Base-by-base conservation (phyloP, 2,113 vertebrate species). In the Onychostoma macrolepis region DNA sequence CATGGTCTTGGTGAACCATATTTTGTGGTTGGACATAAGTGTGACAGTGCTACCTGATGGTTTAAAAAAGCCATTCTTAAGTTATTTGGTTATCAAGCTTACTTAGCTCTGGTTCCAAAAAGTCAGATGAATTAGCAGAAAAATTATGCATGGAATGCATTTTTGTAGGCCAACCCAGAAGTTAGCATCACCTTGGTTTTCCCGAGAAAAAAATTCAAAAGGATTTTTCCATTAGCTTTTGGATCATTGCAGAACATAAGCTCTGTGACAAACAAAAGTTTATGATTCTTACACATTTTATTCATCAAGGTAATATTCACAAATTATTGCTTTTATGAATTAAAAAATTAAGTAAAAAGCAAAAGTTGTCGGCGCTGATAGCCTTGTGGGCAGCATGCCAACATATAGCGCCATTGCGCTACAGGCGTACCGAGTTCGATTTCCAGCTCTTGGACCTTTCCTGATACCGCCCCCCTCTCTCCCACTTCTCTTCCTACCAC, bases 41-140 rank as follows among this genome's bases (percentile, higher is more conserved):
- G 48, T 80, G 50, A 80, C 77, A 80, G 50, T 80, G 50, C 80
- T 81, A 43, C 13, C 21, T 41, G 21, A 13, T 58, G 28, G 21
- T 41, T 80, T 41, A 24, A 26, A 24, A 58, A 58, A 79, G 4
- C n/a, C 1, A 24, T 72, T 41, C 26, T 28, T 28, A 3, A 17
- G 2, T 41, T n/a, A 7, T 65, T 43, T 45, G 36, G 1, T 65
- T 28, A 45, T 79, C 17, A 80, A 4, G 28, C 15, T 78, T 19
- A 56, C 7, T 33, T 30, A 19, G 4, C 48, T 30, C 19, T 41
- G 69, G 4, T 17, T 26, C 1, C 43, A 33, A 56, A n/a, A 38
- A 9, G 6, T 36, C 30, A 38, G 21, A 33, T 38, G 53, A 7
- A 80, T 41, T 26, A 26, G 6, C 33, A 9, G 36, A 74, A 4